Evolutionary conservation across 37 sponge, comb jelly and placozoan species (phyloP), one percentile per base, ranked within the genome.

Genomic region (Hexactinellida sp.): DNA sequence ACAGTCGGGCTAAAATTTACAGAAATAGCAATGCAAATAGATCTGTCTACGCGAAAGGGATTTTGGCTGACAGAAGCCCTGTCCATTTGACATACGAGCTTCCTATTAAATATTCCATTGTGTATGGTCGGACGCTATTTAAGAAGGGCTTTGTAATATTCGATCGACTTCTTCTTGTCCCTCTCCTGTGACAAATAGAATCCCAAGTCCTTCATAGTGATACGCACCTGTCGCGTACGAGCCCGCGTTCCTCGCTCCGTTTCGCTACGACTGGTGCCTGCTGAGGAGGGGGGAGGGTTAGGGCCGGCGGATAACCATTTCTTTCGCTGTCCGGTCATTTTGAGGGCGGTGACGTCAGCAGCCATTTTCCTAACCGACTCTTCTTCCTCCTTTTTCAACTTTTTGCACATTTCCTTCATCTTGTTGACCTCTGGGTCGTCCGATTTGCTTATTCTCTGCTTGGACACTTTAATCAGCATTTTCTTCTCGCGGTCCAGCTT

Each of bases 1-100:
- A 63, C 76, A 63, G 76, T 63, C 76, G 76, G 76, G 76, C 76
- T 63, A 63, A 63, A 63, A 63, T 63, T 63, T 63, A 63, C 76
- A 63, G 76, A 63, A 63, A 63, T 63, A 63, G 76, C 76, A 63
- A 63, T 63, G 76, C 76, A 63, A 63, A 63, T 63, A 63, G 76
- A 63, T 63, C 76, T 63, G 76, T 63, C 13, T n/a, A 25, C 1
- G 25, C 30, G 28, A n/a, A 63, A 63, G 76, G 76, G 76, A 63
- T 63, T 63, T 63, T 63, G 76, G 76, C 76, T n/a, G 21, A n/a
- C 3, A 63, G 76, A 63, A 63, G 76, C 76, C 76, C 34, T 63
- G 76, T 63, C 76, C 76, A 63, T 63, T 23, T 63, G 76, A 63
- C 76, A n/a, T 16, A 19, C 76, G 10, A 63, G 76, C 76, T 63